A percentile compares a stretch with the other conserved stretches of the same genome.
These are phyloP conservation scores for Drosophila setifemur DNA, from an alignment of 1,140 invertebrate genomes.

Conservation along the genomic window DNA sequence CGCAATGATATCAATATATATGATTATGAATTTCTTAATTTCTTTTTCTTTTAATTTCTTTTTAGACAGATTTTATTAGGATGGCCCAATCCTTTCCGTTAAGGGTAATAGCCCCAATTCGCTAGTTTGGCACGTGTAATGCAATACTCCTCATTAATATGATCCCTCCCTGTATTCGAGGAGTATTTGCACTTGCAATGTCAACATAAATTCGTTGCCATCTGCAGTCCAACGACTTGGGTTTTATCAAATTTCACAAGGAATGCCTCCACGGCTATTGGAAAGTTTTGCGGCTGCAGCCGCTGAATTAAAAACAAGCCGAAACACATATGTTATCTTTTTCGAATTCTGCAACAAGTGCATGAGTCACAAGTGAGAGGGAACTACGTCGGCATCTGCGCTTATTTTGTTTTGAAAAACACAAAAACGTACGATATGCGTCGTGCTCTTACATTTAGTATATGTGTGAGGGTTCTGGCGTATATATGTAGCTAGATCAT, in stretches of 20 bases:
- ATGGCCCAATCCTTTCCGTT: too few relatives aligned
- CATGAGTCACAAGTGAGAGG: constrained; percentile 58
- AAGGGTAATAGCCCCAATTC: too few relatives aligned
- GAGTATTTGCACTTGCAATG: constrained; percentile 16
- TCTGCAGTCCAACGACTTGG: constrained; percentile 43
- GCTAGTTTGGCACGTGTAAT: too few relatives aligned
- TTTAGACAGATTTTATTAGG: too few relatives aligned
- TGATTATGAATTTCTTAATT: too few relatives aligned
- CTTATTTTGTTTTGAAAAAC: constrained; percentile 66
- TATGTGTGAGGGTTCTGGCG: background rate
- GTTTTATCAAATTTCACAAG: constrained; percentile 51
- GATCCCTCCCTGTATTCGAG: too few relatives aligned
- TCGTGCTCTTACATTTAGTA: background rate
- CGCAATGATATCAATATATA: too few relatives aligned
- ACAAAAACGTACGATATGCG: constrained; percentile 19
- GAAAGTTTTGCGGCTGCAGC: constrained; percentile 33
- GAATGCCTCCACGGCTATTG: constrained; percentile 26
- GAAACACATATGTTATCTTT: constrained; percentile 60
- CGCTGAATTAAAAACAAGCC: constrained; percentile 37
- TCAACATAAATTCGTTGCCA: constrained; percentile 12
- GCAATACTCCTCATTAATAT: too few relatives aligned
- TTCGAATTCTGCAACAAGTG: constrained; percentile 73
- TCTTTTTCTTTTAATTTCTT: too few relatives aligned
- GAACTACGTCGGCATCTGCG: constrained; percentile 46
- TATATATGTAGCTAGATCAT: constrained; percentile 22